Evolutionary conservation across 2,888 invertebrate species (phyloP), one percentile per base, ranked within the genome.

Genomic region (Mycalesis mineus): DNA sequence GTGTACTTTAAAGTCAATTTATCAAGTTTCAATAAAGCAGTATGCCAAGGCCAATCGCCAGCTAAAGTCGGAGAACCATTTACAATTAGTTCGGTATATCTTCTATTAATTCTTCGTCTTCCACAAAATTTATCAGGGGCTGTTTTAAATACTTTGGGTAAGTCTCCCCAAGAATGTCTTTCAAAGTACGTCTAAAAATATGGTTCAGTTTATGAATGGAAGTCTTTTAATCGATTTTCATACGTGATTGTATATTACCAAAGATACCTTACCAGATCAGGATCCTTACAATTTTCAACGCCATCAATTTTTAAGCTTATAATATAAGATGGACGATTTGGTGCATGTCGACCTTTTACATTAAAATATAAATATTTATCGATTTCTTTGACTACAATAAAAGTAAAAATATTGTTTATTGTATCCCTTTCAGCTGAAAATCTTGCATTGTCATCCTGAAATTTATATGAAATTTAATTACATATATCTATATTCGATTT

Each of bases 21-120:
- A 4, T 75, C 64, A 0, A 75, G 49, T 47, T 70, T 70, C 37
- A 75, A 77, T 29, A 85, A 56, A 0, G 83, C 84, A 0, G 69
- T 73, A 66, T 84, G 85, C 84, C 84, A 85, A 0, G 84, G 84
- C 81, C 81, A 85, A 57, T 84, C 80, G 5, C 84, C 85, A 2
- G 78, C 72, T 31, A 75, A 73, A 0, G 82, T 76, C 0, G 72
- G 65, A 7, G 65, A 57, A 0, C 82, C 83, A 39, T 72, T 72
- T 0, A 80, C 78, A 36, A 86, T 79, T 2, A 83, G 65, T 39
- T 71, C 76, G 0, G 75, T 78, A 73, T 76, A 37, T 75, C 74
- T 0, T 61, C 59, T 0, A 77, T 66, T 53, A 72, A 58, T 17
- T 37, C 17, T 55, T 14, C 62, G 52, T 45, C 60, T 44, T 2